Conservation (phyloP, 2,797 vertebrate species). For the Clarias fuscus region DNA sequence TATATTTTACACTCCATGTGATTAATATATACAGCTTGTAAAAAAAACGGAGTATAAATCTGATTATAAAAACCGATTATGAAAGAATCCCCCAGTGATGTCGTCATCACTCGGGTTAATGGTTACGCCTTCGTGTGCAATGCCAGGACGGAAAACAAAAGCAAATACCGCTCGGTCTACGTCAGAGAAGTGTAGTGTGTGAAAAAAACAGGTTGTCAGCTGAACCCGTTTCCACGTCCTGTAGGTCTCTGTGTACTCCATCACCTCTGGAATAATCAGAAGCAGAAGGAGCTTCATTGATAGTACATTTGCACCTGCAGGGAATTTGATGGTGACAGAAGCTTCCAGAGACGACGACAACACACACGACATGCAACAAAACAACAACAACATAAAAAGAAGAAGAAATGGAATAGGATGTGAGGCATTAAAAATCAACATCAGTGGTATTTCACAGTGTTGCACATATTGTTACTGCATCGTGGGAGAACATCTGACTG, state of each 20-base stretch:
- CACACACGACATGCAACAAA: too few species aligned
- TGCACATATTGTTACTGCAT: too few species aligned
- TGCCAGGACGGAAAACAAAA: background rate
- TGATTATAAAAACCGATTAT: background rate
- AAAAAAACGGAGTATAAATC: too few species aligned
- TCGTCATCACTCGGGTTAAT: background rate
- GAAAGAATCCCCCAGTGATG: background rate
- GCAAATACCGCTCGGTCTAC: background rate
- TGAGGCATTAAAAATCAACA: too few species aligned
- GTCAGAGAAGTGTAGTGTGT: background rate
- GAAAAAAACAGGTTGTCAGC: background rate
- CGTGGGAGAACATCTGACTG: too few species aligned
- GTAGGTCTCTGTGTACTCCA: background rate
- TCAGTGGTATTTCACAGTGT: too few species aligned
- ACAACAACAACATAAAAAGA: too few species aligned
- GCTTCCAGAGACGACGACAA: too few species aligned
- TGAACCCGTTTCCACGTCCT: background rate
- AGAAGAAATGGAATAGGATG: too few species aligned
- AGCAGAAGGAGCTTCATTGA: too few species aligned
- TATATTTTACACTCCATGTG: background rate
- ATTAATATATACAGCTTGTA: background rate
- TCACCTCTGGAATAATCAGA: background rate
- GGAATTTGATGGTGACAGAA: too few species aligned
- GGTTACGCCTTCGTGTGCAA: background rate
- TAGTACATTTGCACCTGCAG: too few species aligned